Conservation (phyloP, 2,113 vertebrate genomes). For the Rhombomys opimus region DNA sequence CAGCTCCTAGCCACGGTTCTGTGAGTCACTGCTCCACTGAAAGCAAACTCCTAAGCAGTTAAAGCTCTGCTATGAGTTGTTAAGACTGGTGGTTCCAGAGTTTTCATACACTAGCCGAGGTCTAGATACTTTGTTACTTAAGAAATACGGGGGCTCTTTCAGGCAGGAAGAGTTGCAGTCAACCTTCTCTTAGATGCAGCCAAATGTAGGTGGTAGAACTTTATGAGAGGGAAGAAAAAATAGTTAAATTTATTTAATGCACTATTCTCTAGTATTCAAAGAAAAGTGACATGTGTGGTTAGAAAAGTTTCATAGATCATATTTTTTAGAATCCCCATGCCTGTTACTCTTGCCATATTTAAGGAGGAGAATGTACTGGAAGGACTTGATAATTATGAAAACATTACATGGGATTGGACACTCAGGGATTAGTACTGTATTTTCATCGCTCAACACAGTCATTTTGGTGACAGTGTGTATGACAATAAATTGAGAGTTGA, state of each 20-base stretch:
- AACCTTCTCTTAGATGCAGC: slow-evolving; percentile 51
- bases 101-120: background rate
- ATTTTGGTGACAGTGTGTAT: slow-evolving; percentile 50
- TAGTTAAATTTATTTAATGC: slow-evolving; percentile 36
- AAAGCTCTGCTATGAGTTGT: background rate
- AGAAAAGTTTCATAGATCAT: slow-evolving; percentile 51
- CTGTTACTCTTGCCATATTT: slow-evolving; percentile 33
- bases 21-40: background rate
- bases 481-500: slow-evolving; percentile 56
- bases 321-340: slow-evolving; percentile 44
- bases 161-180: background rate
- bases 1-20: background rate
- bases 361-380: slow-evolving; percentile 15
- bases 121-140: slow-evolving; percentile 12
- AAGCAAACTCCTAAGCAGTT: background rate
- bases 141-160: background rate
- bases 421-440: slow-evolving; percentile 64
- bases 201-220: slow-evolving; percentile 31
- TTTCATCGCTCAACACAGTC: slow-evolving; percentile 43
- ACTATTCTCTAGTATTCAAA: slow-evolving; percentile 35
- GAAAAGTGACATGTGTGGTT: slow-evolving; percentile 17
- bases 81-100: background rate
- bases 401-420: slow-evolving; percentile 21
- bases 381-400: slow-evolving; percentile 51
- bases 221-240: slow-evolving; percentile 39